Conservation (phyloP, 2,888 invertebrate genomes). For the Lycophotia porphyrea region DNA sequence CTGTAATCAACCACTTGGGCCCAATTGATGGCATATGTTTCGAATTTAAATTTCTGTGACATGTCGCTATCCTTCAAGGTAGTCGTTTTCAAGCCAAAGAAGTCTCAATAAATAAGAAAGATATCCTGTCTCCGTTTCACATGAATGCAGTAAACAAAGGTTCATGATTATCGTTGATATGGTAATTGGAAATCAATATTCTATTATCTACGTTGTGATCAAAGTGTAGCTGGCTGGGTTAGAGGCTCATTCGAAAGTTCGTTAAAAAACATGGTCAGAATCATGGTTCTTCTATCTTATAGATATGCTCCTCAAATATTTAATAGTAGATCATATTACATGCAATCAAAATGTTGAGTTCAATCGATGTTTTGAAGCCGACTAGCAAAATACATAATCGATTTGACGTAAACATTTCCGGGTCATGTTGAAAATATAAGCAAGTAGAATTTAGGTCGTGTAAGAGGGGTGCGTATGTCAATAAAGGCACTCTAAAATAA, state of each 20-base stretch:
- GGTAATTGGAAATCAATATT: background rate
- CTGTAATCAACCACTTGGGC: background rate
- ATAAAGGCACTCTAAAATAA: conserved; percentile 56
- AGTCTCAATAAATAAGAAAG: background rate
- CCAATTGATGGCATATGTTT: background rate
- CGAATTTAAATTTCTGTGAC: background rate
- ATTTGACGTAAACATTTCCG: conserved; percentile 31
- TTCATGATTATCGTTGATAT: background rate
- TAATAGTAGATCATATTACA: background rate
- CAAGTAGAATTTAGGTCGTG: conserved; percentile 43
- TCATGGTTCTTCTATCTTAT: background rate
- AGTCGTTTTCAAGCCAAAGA: background rate
- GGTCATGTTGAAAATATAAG: conserved; percentile 31
- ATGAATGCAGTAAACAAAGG: background rate
- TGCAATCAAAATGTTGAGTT: conserved; percentile 7
- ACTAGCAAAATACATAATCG: conserved; percentile 24
- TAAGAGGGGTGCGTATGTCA: conserved; percentile 45
- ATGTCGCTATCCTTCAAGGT: background rate
- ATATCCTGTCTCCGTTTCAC: background rate
- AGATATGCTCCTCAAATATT: background rate
- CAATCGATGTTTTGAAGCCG: conserved; percentile 4
- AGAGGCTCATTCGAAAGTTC: background rate
- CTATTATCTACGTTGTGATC: background rate
- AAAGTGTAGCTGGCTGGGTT: background rate
- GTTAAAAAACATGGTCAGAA: background rate